These are phyloP conservation scores for Microdon myrmicae DNA, from an alignment of 2,888 invertebrate genomes.

Conservation along the genomic window DNA sequence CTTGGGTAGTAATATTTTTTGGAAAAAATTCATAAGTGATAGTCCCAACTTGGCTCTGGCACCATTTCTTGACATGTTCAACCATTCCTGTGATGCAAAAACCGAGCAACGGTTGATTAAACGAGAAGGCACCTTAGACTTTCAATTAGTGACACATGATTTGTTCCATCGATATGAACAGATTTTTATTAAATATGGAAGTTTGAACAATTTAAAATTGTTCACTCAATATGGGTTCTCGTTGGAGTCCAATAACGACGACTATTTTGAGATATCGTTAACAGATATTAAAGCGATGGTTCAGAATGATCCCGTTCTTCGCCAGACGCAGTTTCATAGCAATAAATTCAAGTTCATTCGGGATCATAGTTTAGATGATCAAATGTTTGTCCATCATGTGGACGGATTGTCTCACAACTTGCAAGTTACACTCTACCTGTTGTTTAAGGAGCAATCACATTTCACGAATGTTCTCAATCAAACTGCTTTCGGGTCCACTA, in stretches of 20 bases:
- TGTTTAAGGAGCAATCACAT: conserved; percentile 61
- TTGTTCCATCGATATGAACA: conserved; percentile 74
- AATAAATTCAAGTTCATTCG: conserved; percentile 74
- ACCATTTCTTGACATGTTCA: conserved; percentile 90
- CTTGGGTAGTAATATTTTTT: conserved; percentile 58
- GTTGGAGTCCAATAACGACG: conserved; percentile 75
- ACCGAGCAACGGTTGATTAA: conserved; percentile 68
- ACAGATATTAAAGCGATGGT: conserved; percentile 69
- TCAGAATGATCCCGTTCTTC: conserved; percentile 57
- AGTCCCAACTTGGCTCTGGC: conserved; percentile 79
- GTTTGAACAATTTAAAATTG: conserved; percentile 82
- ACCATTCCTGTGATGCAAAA: conserved; percentile 77
- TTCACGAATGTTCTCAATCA: conserved; percentile 64
- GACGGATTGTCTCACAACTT: conserved; percentile 78
- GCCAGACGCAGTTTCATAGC: conserved; percentile 65
- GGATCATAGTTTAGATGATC: conserved; percentile 71
- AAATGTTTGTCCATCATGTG: conserved; percentile 72
- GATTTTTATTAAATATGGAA: conserved; percentile 90
- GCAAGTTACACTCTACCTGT: conserved; percentile 60
- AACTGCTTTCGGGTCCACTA: conserved; percentile 63
- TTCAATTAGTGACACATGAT: conserved; percentile 53
- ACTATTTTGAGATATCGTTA: conserved; percentile 73
- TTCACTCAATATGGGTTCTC: conserved; percentile 89
- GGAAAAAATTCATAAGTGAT: conserved; percentile 68
- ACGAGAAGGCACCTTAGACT: conserved; percentile 51